A percentile compares a stretch with the other conserved stretches of the same genome.
Conservation (phyloP, 2,113 vertebrate genomes). For the Pseudopipra pipra region DNA sequence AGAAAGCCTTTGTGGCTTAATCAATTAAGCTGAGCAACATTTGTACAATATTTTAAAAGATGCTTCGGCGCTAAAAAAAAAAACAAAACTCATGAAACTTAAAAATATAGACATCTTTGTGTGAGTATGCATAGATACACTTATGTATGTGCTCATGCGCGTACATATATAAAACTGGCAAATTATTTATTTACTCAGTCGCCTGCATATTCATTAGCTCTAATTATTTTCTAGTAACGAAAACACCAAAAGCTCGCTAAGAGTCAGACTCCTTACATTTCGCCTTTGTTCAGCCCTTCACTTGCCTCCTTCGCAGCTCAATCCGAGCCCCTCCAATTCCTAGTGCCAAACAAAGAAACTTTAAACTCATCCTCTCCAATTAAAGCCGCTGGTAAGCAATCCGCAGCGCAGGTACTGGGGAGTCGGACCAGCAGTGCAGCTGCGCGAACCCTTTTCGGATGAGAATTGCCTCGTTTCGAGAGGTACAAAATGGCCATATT, state of each 20-base stretch:
- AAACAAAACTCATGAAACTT: constrained; percentile 4
- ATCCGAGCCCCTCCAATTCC: constrained; percentile 66
- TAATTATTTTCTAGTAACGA: constrained; percentile 80
- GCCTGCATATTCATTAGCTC: constrained; percentile 77
- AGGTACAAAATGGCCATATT: not conserved
- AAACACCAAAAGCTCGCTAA: constrained; percentile 76
- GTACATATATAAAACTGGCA: not conserved
- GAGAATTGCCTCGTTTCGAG: not conserved
- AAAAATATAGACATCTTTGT: not conserved
- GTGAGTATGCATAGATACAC: not conserved
- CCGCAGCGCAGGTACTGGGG: constrained; percentile 31
- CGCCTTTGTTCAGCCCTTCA: constrained; percentile 74
- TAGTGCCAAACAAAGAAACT: constrained; percentile 75
- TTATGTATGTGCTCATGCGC: not conserved
- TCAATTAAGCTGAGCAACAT: constrained; percentile 76
- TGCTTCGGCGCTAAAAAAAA: not conserved
- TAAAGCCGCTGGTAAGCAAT: constrained; percentile 48
- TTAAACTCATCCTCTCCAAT: constrained; percentile 66
- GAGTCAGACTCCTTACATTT: constrained; percentile 75
- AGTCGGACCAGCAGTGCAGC: not conserved
- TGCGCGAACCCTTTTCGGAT: not conserved
- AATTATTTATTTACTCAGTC: constrained; percentile 60
- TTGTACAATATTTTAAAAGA: constrained; percentile 65
- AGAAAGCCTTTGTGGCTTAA: constrained; percentile 74
- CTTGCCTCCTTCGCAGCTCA: constrained; percentile 73